phyloP scores from a whole-genome alignment of 2,113 vertebrate species.

The Gallinago jamesoni region DNA sequence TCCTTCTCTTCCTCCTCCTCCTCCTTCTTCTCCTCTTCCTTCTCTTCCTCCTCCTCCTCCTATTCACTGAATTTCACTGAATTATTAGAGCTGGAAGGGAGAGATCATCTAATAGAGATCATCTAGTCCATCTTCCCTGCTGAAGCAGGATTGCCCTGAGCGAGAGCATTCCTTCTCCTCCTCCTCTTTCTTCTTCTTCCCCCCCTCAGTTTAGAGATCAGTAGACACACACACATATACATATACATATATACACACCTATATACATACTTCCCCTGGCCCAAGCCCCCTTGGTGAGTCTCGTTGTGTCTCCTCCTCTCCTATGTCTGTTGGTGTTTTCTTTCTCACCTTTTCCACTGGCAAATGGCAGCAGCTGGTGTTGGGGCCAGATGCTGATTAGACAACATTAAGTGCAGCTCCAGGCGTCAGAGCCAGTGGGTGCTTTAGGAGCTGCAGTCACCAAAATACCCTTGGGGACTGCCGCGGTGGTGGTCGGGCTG shows the following conservation, averaged over 20 bases:
- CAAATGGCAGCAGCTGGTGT: background rate
- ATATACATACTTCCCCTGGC: fast-evolving
- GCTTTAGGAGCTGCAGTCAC: background rate
- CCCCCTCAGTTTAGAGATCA: background rate
- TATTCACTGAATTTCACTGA: too few species aligned
- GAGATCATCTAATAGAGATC: too few species aligned
- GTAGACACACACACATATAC: too few species aligned
- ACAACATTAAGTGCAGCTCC: background rate
- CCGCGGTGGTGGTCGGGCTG: fast-evolving
- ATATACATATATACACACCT: too few species aligned
- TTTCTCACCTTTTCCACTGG: background rate
- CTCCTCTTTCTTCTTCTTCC: background rate
- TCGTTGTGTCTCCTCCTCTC: background rate
- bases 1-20: background rate
- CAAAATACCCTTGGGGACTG: background rate
- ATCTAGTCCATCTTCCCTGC: too few species aligned
- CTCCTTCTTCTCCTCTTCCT: too few species aligned
- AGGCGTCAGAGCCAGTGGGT: background rate
- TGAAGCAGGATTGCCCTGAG: too few species aligned
- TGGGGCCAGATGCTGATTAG: background rate
- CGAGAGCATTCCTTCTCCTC: background rate
- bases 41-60: background rate
- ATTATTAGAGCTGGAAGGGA: too few species aligned
- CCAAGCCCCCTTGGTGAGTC: background rate
- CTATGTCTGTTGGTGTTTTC: background rate